Evolutionary conservation across 2,113 vertebrate species (phyloP).

Genomic region (human (Homo sapiens)): GRCh38 chr1:162325001-162325500

Average conservation of each 20-base stretch:
- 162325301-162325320: neutral
- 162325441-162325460: neutral
- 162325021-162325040: neutral
- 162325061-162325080: neutral
- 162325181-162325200: neutral
- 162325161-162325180: neutral
- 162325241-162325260: neutral
- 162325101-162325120: neutral
- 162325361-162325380: neutral
- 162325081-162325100: neutral
- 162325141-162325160: neutral
- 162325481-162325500: neutral
- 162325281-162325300: neutral
- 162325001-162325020: neutral
- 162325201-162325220: neutral
- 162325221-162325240: neutral
- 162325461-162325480: neutral
- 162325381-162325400: neutral
- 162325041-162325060: neutral
- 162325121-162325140: neutral
- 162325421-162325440: neutral
- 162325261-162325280: neutral
- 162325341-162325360: neutral
- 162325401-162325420: fast-evolving
- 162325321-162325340: no score